Evolutionary conservation across 1,140 invertebrate genomes (phyloP).

Genomic region (Aphaenogaster floridana): DNA sequence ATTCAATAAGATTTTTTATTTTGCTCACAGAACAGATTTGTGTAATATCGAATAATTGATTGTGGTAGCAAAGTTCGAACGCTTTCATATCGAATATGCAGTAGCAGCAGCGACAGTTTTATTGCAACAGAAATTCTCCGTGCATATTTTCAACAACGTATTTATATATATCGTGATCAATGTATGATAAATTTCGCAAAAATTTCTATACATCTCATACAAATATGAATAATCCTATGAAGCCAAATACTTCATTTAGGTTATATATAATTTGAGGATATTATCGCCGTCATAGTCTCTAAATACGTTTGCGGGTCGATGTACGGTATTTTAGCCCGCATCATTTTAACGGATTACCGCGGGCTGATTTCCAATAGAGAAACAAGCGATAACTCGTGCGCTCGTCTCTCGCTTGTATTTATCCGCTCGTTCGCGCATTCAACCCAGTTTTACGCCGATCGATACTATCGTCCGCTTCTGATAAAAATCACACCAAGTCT

Average conservation of each 20-base stretch:
- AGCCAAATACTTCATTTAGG: constrained; percentile 26
- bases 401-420: constrained; percentile 47
- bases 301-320: constrained; percentile 40
- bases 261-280: constrained; percentile 40
- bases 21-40: neutral
- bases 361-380: constrained; percentile 59
- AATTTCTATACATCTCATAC: constrained; percentile 5
- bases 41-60: constrained; percentile 39
- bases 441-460: constrained; percentile 59
- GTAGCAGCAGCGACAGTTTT: neutral
- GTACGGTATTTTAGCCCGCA: constrained; percentile 50
- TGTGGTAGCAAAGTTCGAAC: constrained; percentile 4
- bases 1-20: neutral
- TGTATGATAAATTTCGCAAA: constrained; percentile 30
- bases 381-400: constrained; percentile 43
- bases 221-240: constrained; percentile 28
- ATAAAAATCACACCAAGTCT: constrained; percentile 62
- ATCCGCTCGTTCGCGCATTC: constrained; percentile 60
- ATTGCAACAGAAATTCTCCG: neutral
- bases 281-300: constrained; percentile 30
- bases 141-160: neutral
- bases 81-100: constrained; percentile 9
- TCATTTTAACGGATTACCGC: constrained; percentile 59
- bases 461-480: constrained; percentile 48
- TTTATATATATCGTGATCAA: constrained; percentile 22